Evolutionary conservation across 2,888 invertebrate species (phyloP), one percentile per base, ranked within the genome.

Genomic region (Lordiphosa fenestrarum): DNA sequence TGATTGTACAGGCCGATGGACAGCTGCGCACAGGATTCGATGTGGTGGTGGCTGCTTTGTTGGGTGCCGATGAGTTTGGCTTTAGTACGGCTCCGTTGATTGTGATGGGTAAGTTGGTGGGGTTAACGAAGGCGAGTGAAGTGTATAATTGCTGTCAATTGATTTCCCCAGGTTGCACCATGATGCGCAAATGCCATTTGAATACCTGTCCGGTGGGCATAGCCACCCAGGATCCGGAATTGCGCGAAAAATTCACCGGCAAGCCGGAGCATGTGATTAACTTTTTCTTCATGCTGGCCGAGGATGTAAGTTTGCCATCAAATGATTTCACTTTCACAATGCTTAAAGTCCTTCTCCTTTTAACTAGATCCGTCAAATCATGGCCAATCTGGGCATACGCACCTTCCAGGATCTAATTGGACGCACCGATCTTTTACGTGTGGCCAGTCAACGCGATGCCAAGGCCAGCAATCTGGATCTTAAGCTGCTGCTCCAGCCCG

Each of bases 131-230:
- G 6, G 13, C 4, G 4, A 13, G 6, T 30, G n/a, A 9, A 9
- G 1, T 10, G 13, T 9, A 4, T 13, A 6, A 4, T 3, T 12
- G 2, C 2, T 25, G 6, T 2, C 1, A 13, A 2, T 35, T 40
- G 7, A 6, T n/a, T 7, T 54, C 0, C 4, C 0, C n/a, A 85
- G 92, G 99, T 3, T 99, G 99, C 87, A 99, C 98, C 0, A 99
- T 99, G 99, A 99, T 99, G 99, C 92, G 99, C 57, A 99, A 99
- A 89, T 99, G 99, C 86, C 99, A 99, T 89, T 91, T 99, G 77
- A 99, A 99, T 90, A 99, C 99, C 6, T 99, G 99, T 74, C 99
- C 99, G 0, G 99, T 99, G 61, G 99, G 99, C 64, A 96, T 99
- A 85, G 99, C 99, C 1, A 99, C 99, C 0, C 99, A 99, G 90